These are phyloP conservation scores for Leptinotarsa undecemlineata DNA, from an alignment of 1,140 invertebrate genomes.

Conservation along the genomic window DNA sequence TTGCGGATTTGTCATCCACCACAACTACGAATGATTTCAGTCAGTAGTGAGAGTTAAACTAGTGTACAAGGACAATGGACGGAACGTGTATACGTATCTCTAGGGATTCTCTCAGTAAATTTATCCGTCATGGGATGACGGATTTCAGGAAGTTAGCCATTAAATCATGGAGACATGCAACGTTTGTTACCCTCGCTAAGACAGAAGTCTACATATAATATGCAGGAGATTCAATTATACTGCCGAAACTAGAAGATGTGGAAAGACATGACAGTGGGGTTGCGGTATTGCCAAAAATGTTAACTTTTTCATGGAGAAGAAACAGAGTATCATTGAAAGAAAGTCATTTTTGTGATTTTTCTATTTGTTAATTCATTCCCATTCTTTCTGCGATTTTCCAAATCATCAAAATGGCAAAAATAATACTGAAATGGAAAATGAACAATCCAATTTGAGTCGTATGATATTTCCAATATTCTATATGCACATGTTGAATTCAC, in stretches of 20 bases:
- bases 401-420: too few relatives aligned
- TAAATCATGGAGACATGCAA: slow-evolving; percentile 30
- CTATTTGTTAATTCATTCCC: neutral
- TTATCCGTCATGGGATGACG: slow-evolving; percentile 36
- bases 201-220: slow-evolving; percentile 25
- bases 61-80: slow-evolving; percentile 12
- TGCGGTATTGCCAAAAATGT: neutral
- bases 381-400: neutral
- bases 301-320: too few relatives aligned
- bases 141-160: slow-evolving; percentile 32
- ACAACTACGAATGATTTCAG: neutral
- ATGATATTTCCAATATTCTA: too few relatives aligned
- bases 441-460: too few relatives aligned
- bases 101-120: slow-evolving; percentile 32
- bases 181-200: slow-evolving; percentile 25
- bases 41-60: neutral
- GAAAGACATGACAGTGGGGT: neutral
- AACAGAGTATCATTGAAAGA: neutral
- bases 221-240: slow-evolving; percentile 27
- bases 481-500: too few relatives aligned
- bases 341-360: neutral
- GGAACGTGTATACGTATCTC: slow-evolving; percentile 13
- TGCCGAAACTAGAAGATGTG: neutral
- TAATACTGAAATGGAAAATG: too few relatives aligned
- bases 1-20: neutral